A percentile compares a stretch with the other conserved stretches of the same genome.
These are phyloP conservation scores for Formica aserva DNA, from an alignment of 2,888 invertebrate genomes.

Conservation along the genomic window DNA sequence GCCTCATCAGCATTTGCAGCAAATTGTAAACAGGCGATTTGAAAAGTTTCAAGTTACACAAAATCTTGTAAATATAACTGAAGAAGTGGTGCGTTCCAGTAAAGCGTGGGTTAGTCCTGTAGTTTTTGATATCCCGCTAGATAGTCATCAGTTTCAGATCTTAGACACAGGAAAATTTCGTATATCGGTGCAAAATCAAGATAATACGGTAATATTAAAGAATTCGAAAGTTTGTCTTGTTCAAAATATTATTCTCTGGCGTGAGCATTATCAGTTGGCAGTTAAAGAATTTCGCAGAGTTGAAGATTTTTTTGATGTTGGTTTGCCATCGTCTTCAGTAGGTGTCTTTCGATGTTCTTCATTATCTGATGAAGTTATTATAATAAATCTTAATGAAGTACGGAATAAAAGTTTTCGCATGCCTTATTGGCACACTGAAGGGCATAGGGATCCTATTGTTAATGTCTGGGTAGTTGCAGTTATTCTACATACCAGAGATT, in stretches of 20 bases:
- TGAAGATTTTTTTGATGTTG: background rate
- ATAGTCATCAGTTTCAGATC: background rate
- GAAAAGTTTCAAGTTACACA: background rate
- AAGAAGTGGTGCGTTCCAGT: background rate
- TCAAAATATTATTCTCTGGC: too few relatives aligned
- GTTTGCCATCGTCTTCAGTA: background rate
- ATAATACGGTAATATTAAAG: background rate
- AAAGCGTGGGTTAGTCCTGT: background rate
- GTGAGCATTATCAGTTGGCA: background rate
- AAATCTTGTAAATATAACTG: background rate
- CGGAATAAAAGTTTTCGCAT: conserved; percentile 3
- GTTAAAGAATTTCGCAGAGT: background rate
- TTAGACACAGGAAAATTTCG: conserved; percentile 6
- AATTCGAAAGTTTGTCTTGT: too few relatives aligned
- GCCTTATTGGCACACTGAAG: conserved; percentile 19
- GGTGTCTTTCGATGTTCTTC: background rate
- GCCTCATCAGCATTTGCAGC: background rate
- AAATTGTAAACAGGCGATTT: background rate
- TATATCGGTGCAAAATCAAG: background rate
- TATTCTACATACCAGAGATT: background rate
- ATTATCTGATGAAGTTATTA: background rate
- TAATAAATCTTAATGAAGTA: conserved; percentile 5
- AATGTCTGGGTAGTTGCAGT: background rate
- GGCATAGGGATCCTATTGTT: background rate
- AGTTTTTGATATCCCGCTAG: background rate